Conservation (phyloP, 2,888 invertebrate genomes). For the Xanthorhoe designata region DNA sequence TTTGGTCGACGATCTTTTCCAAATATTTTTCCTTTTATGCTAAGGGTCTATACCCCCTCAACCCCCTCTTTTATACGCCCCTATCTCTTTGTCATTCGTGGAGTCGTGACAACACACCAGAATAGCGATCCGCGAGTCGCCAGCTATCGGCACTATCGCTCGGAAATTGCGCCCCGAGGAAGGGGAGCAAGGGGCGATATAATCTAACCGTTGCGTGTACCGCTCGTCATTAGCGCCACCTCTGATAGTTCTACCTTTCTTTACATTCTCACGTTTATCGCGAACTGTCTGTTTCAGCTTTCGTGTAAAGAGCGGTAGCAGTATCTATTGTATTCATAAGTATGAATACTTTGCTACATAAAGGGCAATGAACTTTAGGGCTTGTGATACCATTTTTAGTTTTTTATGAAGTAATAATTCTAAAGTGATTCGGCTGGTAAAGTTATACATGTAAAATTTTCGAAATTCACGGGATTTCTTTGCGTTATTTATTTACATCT, state of each 20-base stretch:
- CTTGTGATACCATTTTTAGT: too few relatives aligned
- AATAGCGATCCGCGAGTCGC: conserved; percentile 50
- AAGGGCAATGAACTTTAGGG: too few relatives aligned
- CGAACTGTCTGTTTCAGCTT: conserved; percentile 13
- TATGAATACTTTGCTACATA: background rate
- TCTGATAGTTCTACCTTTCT: conserved; percentile 61
- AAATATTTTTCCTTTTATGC: too few relatives aligned
- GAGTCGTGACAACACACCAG: conserved; percentile 1
- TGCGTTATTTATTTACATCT: too few relatives aligned
- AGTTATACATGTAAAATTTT: too few relatives aligned
- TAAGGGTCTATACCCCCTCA: too few relatives aligned
- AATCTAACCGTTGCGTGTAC: conserved; percentile 79
- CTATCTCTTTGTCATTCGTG: too few relatives aligned
- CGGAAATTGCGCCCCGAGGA: conserved; percentile 79
- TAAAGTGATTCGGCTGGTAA: too few relatives aligned
- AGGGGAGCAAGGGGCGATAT: conserved; percentile 69
- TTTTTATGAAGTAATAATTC: too few relatives aligned
- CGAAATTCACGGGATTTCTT: too few relatives aligned
- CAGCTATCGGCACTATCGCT: conserved; percentile 62
- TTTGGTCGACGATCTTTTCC: too few relatives aligned
- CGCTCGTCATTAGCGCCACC: conserved; percentile 73
- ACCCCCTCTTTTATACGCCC: too few relatives aligned
- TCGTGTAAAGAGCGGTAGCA: background rate
- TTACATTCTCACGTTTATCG: conserved; percentile 23
- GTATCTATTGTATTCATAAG: background rate